phyloP scores from a whole-genome alignment of 2,888 invertebrate genomes.

The Trilocha varians region DNA sequence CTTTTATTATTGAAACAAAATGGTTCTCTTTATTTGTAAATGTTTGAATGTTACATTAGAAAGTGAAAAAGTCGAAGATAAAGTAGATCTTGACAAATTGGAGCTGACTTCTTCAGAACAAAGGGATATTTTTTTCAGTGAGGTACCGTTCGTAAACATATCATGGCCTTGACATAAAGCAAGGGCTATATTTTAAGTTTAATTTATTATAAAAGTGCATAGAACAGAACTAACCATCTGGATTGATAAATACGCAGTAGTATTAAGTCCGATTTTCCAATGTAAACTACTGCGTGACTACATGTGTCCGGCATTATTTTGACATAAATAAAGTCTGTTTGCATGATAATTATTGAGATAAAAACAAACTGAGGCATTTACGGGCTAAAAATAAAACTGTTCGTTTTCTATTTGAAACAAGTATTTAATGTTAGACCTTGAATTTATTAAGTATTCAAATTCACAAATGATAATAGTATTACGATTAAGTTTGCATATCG shows the following conservation, averaged over 20 bases:
- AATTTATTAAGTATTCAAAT: neutral
- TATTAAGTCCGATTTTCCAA: no score
- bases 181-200: conserved; percentile 27
- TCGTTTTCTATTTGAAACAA: no score
- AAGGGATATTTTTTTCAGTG: conserved; percentile 78
- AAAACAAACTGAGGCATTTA: neutral
- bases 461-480: no score
- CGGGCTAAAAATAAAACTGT: neutral
- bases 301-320: conserved; percentile 2
- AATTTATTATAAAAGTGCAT: neutral
- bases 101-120: conserved; percentile 73
- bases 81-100: conserved; percentile 70
- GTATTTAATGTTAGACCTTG: no score
- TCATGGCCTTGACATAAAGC: conserved; percentile 56
- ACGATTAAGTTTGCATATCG: no score
- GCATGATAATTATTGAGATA: neutral
- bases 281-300: no score
- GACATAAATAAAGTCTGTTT: neutral
- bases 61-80: conserved; percentile 72
- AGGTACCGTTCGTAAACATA: conserved; percentile 72
- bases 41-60: conserved; percentile 82
- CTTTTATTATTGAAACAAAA: conserved; percentile 34
- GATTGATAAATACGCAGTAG: neutral
- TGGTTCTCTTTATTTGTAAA: conserved; percentile 79
- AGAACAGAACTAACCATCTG: neutral